Evolutionary conservation across 2,888 invertebrate species (phyloP).

Genomic region (Pterostichus madidus): DNA sequence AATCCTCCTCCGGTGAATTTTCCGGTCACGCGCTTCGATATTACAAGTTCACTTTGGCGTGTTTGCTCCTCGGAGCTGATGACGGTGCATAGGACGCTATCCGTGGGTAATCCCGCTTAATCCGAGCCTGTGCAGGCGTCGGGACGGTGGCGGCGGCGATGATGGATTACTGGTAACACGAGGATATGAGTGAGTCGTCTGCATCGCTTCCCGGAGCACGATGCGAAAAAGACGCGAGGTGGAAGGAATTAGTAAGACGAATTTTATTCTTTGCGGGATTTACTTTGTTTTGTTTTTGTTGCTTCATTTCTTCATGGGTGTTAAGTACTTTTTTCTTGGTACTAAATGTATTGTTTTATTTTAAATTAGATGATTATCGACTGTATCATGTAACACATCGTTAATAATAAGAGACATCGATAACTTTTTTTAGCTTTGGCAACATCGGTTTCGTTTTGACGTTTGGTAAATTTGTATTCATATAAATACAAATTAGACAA

Average conservation of each 20-base stretch:
- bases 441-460: too few species aligned
- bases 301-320: not conserved
- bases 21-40: too few species aligned
- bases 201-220: not conserved
- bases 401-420: too few species aligned
- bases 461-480: too few species aligned
- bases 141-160: constrained; percentile 16
- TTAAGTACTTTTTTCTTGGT: not conserved
- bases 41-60: too few species aligned
- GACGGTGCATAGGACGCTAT: constrained; percentile 3
- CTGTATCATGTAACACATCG: too few species aligned
- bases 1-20: too few species aligned
- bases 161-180: constrained; percentile 47
- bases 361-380: not conserved
- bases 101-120: constrained; percentile 26
- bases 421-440: too few species aligned
- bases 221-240: not conserved
- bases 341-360: not conserved
- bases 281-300: not conserved
- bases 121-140: constrained; percentile 31
- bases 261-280: not conserved
- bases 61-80: too few species aligned
- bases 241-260: not conserved
- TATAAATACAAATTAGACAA: too few species aligned
- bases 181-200: constrained; percentile 42